Conservation (phyloP, 2,888 invertebrate species). For the Frankliniella intonsa region DNA sequence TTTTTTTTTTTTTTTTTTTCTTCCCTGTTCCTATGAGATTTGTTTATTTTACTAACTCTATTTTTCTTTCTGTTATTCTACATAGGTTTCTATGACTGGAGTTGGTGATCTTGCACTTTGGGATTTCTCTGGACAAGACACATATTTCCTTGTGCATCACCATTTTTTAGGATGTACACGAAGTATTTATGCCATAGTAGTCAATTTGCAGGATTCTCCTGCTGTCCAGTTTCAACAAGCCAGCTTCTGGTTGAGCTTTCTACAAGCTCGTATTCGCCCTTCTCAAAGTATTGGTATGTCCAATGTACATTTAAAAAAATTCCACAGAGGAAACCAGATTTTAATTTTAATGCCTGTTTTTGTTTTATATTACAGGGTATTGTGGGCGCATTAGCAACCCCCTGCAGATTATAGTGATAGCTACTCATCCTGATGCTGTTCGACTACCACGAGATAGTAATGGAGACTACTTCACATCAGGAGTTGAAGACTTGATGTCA, state of each 20-base stretch:
- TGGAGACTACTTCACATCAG: slow-evolving; percentile 49
- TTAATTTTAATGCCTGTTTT: slow-evolving; percentile 13
- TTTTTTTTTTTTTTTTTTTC: too few relatives aligned
- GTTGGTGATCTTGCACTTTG: slow-evolving; percentile 63
- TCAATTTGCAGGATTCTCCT: slow-evolving; percentile 62
- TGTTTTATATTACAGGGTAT: slow-evolving; percentile 48
- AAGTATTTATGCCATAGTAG: slow-evolving; percentile 56
- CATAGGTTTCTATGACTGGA: slow-evolving; percentile 51
- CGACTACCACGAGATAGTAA: slow-evolving; percentile 51
- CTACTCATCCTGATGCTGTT: slow-evolving; percentile 58
- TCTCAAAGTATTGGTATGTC: slow-evolving; percentile 55
- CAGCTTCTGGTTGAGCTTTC: slow-evolving; percentile 69
- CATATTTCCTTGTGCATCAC: slow-evolving; percentile 65
- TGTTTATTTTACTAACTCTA: neutral
- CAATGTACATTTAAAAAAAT: neutral
- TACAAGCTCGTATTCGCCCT: slow-evolving; percentile 60
- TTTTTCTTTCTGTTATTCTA: slow-evolving; percentile 37
- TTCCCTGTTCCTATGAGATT: slow-evolving; percentile 2
- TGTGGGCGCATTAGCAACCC: slow-evolving; percentile 54
- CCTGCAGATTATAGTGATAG: slow-evolving; percentile 56
- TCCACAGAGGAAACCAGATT: slow-evolving; percentile 32
- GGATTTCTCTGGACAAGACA: slow-evolving; percentile 74
- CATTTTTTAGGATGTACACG: slow-evolving; percentile 60
- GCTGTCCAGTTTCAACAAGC: slow-evolving; percentile 63
- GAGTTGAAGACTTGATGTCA: slow-evolving; percentile 34